Base-by-base conservation (phyloP, 1,140 invertebrate species). In the Ditylenchus dipsaci region DNA sequence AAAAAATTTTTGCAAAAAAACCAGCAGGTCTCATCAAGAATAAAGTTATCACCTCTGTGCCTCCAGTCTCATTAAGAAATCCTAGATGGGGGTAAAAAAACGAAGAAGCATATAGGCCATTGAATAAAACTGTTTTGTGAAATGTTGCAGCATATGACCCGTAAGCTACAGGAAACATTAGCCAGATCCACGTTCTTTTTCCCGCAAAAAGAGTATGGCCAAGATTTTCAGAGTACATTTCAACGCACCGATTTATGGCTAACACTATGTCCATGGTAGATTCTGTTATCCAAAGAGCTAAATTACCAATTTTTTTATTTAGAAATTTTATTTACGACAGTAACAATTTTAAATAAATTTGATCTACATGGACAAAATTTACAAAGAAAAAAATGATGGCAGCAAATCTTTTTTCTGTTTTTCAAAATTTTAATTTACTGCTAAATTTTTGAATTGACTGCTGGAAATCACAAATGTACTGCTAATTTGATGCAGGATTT, bases 81-180 rank as follows among this genome's bases (percentile, higher is more conserved):
- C 78, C 78, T 38, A 78, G 65, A 29, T 78, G 77, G 1, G 76
- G 76, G 65, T 81, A 61, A 43, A 77, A 80, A 64, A 77, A 77
- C 69, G 62, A 68, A 15, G 68, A 72, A 27, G 62, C 58, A 38
- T 64, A 67, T n/a, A 68, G 42, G 7, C 56, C 65, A 27, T 60
- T 76, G 60, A 77, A 77, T 23, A 69, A 30, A n/a, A 81, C 27
- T n/a, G 78, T 68, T 26, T 42, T 45, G 23, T 75, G 78, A 27
- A 73, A 77, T 27, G 78, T 21, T 3, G 57, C 43, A 47, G 69
- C 75, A 47, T 75, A 80, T n/a, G 77, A 29, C 0, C 29, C 45
- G 58, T 42, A 75, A 56, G 65, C 11, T 1, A 70, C 53, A 19
- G 70, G 70, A 27, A 57, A 26, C 17, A 70, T 43, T 30, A 73